These are phyloP conservation scores for Electrona antarctica DNA, from an alignment of 2,113 vertebrate genomes.

Conservation along the genomic window DNA sequence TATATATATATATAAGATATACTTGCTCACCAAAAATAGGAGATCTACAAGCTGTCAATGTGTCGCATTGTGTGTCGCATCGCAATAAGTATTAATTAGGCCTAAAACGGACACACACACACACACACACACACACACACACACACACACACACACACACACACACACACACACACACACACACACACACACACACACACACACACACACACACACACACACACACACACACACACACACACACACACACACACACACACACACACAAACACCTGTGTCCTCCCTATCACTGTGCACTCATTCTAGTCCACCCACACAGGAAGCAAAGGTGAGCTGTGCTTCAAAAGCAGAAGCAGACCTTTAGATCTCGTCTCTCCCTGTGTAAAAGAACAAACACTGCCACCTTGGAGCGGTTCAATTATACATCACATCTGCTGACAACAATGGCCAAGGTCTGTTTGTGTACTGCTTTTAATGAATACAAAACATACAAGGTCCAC, in stretches of 20 bases:
- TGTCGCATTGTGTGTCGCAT: too few species aligned
- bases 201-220: conserved; percentile 10
- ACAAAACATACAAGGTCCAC: background rate
- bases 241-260: conserved; percentile 16
- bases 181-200: conserved; percentile 3
- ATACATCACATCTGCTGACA: conserved; percentile 52
- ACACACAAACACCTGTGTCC: background rate
- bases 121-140: too few species aligned
- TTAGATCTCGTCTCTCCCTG: conserved; percentile 43
- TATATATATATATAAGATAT: background rate
- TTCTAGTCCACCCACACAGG: conserved; percentile 57
- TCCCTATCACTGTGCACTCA: conserved; percentile 1
- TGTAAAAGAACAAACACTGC: conserved; percentile 45
- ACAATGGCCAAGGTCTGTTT: conserved; percentile 6
- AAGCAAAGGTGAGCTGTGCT: conserved; percentile 61
- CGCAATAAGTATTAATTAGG: too few species aligned
- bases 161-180: background rate
- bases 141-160: too few species aligned
- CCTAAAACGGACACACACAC: too few species aligned
- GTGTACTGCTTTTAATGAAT: conserved; percentile 10
- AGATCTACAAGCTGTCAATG: too few species aligned
- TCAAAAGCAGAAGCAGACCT: conserved; percentile 43
- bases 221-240: conserved; percentile 1
- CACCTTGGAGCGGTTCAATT: conserved; percentile 48
- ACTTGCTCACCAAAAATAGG: too few species aligned